Conservation (phyloP, 1,140 invertebrate species). For the Parasteatoda tepidariorum region DNA sequence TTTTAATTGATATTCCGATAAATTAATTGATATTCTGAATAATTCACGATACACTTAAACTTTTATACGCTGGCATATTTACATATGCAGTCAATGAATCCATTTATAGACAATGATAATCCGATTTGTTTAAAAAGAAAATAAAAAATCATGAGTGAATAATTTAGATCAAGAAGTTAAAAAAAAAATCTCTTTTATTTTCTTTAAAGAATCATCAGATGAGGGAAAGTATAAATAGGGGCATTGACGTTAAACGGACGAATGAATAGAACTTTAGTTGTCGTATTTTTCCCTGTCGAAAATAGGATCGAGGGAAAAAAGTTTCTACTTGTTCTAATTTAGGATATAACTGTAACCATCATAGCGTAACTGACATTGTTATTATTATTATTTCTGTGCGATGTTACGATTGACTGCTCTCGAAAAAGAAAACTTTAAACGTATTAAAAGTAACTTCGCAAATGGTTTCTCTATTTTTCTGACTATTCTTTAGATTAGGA, state of each 20-base stretch:
- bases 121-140: neutral
- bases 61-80: neutral
- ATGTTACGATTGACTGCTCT: no score
- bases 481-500: no score
- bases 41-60: no score
- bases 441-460: no score
- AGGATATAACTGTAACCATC: slow-evolving; percentile 34
- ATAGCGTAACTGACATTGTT: slow-evolving; percentile 36
- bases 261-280: slow-evolving; percentile 29
- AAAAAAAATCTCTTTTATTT: neutral
- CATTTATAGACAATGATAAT: neutral
- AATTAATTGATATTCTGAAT: no score
- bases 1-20: no score
- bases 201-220: neutral
- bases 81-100: neutral
- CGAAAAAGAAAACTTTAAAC: no score
- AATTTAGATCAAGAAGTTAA: no score
- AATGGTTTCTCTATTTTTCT: no score
- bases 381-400: no score
- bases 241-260: slow-evolving; percentile 38
- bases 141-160: no score
- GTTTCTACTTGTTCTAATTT: slow-evolving; percentile 42
- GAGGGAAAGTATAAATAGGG: slow-evolving; percentile 13
- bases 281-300: neutral
- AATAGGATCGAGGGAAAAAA: slow-evolving; percentile 31